Conservation (phyloP, 2,797 vertebrate genomes). For the Propithecus deckenii region DNA sequence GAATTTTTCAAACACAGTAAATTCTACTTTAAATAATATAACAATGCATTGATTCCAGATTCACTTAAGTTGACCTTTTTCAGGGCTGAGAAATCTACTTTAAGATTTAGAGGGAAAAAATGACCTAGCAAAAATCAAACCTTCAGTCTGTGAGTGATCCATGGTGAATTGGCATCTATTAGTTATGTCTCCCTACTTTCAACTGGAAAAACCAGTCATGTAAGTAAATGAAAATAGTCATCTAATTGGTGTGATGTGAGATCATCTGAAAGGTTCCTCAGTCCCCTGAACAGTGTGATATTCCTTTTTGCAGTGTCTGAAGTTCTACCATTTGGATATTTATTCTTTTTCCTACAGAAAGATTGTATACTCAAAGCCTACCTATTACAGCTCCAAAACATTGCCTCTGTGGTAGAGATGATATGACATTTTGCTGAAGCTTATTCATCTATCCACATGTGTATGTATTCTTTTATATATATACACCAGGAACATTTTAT, state of each 20-base stretch:
- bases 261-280: not conserved
- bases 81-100: not conserved
- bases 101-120: not conserved
- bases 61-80: not conserved
- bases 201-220: not conserved
- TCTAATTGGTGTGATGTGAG: not conserved
- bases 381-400: not conserved
- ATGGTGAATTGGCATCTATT: not conserved
- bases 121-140: not conserved
- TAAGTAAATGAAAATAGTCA: not conserved
- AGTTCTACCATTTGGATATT: not conserved
- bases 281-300: not conserved
- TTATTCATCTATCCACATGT: not conserved
- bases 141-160: not conserved
- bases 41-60: not conserved
- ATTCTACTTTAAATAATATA: constrained; percentile 47
- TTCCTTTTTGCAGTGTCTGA: not conserved
- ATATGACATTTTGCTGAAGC: not conserved
- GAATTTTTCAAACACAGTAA: not conserved
- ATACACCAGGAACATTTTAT: not conserved
- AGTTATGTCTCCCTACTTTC: not conserved
- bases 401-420: not conserved
- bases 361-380: not conserved
- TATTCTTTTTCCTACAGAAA: not conserved
- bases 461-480: not conserved